Base-by-base conservation (phyloP, 2,888 invertebrate species). In the Meteorus cinctellus region DNA sequence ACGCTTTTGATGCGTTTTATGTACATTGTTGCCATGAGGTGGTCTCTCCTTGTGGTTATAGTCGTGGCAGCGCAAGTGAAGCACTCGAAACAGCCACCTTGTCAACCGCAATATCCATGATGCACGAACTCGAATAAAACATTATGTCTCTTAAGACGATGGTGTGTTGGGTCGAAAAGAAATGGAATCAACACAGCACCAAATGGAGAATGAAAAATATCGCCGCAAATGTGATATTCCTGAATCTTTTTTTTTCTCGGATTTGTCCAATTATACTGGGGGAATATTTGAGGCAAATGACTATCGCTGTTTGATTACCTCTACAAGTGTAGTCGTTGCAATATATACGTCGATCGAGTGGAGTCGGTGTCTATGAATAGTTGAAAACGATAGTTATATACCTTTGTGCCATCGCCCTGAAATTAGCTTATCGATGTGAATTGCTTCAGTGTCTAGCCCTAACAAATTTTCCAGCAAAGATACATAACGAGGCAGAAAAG, bases 1-100 rank as follows among this genome's bases (percentile, higher is more conserved):
- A n/a, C 48, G 55, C 16, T 31, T 12, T 66, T 41, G 16, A 5
- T 41, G 29, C n/a, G 29, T 24, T 31, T 70, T 19, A n/a, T 55
- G 55, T 73, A 74, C 41, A 69, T 27, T 69, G n/a, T 8, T 12
- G 16, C 31, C 31, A n/a, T 12, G 51, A 36, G 12, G 19, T n/a
- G 19, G 31, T 66, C 74, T 65, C 78, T 80, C 72, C 81, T 86
- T 86, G 86, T 84, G 86, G 86, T 85, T 84, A 84, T 71, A 80
- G 76, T 76, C 75, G 78, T 81, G 79, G 80, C 78, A 79, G 77
- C 78, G 36, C 72, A 68, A 81, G 82, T 85, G 84, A 84, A 85
- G 86, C 84, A 82, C 80, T 71, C 62, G 71, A 19, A 73, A 76
- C 66, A 76, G 72, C 71, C 67, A 62, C 48, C 55, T 60, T 75